Base-by-base conservation (phyloP, 2,113 vertebrate species). In the Saccopteryx leptura region DNA sequence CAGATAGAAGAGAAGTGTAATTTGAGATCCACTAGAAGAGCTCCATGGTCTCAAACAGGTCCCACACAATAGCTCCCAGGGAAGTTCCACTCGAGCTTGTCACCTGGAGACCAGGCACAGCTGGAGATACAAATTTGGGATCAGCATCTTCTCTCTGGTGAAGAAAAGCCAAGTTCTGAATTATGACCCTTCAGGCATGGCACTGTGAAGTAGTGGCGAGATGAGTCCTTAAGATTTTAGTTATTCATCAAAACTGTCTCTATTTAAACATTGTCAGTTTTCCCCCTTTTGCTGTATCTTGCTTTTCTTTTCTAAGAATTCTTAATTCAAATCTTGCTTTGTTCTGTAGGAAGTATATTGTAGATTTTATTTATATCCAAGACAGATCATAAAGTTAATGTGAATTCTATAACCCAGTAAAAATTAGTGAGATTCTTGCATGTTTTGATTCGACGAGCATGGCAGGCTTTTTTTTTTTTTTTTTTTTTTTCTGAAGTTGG, bases 331-430 rank as follows among this genome's bases (percentile, higher is more conserved):
- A 84, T 33, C 11, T 56, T 76, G 66, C 31, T 79, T 66, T 21
- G 11, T 92, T 89, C 24, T 48, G 92, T 79, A 78, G 65, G 54
- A 96, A 92, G 54, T 80, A 68, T 63, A 19, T 68, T 61, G 12
- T 72, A 52, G 72, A 90, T 93, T 95, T 96, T 93, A 95, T 93
- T 82, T 86, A 82, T 80, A 61, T 31, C 39, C n/a, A 33, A 80
- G 74, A 74, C 17, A 74, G 33, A 89, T 69, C 81, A 75, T 81
- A 74, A 68, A 46, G 80, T n/a, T 58, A 91, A 52, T 83, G 19
- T 79, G 11, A 48, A 48, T 81, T 89, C 33, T 90, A 19, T 46
- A 93, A 52, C 50, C 18, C 31, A 54, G 7, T 66, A 52, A 90
- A 93, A 58, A 65, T 58, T 24, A 52, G 58, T 48, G 69, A 46